Base-by-base conservation (phyloP, 2,113 vertebrate species). In the Sinocyclocheilus maitianheensis region DNA sequence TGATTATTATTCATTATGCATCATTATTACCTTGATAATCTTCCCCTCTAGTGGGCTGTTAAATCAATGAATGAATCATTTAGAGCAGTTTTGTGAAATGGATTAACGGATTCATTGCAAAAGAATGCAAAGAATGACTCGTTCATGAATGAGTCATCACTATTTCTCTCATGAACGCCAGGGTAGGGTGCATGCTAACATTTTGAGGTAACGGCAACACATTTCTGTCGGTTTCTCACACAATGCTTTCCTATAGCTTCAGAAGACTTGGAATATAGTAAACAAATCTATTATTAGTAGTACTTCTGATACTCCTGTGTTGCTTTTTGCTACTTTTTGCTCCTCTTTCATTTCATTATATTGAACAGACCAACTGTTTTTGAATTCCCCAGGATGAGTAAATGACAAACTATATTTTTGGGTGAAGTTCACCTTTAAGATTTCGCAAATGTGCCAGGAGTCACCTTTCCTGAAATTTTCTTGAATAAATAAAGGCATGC, bases 381-480 rank as follows among this genome's bases (percentile, higher is more conserved):
- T 76, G 14, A 51, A 48, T 26, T 76, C 11, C 12, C 12, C 43
- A 48, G 72, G 12, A 75, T 75, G 40, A 75, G 40, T n/a, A 48
- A 48, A 75, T 3, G 22, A 14, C 11, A 5, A n/a, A 48, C n/a
- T 2, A 3, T 1, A 22, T 5, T 16, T 76, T 26, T 14, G 12
- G 12, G 43, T 48, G 43, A 51, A 76, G 2, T 51, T 51, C 16
- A 2, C 22, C 72, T 75, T 75, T 48, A 51, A 76, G 46, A 43
- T 83, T 71, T 43, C 37, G 26, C 48, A 71, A 84, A 62, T 62
- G 34, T 69, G 20, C 43, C 37, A 26, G 63, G 87, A 88, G 87
- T 85, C 78, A 88, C 48, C 24, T 71, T 88, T 7, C 7, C 43
- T 43, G 8, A 43, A 8, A 2, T 43, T 43, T 1, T 43, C 43